phyloP scores from a whole-genome alignment of 2,797 vertebrate genomes.

The Brotula barbata region DNA sequence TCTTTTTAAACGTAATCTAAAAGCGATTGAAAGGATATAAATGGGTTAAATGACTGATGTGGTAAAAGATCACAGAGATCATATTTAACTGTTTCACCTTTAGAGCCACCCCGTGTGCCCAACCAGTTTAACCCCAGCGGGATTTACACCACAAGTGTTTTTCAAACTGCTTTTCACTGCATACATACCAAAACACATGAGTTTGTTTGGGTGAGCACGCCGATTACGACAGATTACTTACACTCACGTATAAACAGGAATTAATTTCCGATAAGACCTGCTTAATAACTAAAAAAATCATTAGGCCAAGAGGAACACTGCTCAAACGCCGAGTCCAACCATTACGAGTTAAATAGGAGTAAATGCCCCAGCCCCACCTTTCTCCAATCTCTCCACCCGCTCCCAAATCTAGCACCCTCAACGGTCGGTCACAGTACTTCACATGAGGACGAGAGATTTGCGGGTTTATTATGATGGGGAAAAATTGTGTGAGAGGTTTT shows the following conservation, averaged over 20 bases:
- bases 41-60: constrained; percentile 62
- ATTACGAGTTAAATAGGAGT: constrained; percentile 50
- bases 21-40: constrained; percentile 68
- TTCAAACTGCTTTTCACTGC: constrained; percentile 50
- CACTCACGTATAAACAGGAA: constrained; percentile 75
- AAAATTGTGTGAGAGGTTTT: constrained; percentile 34
- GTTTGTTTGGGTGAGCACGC: constrained; percentile 66
- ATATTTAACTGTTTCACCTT: constrained; percentile 68
- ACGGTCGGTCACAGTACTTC: constrained; percentile 47
- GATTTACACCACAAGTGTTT: constrained; percentile 69
- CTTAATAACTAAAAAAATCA: constrained; percentile 78
- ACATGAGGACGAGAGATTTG: constrained; percentile 61
- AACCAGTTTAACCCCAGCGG: constrained; percentile 61
- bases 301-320: constrained; percentile 57
- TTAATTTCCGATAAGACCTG: constrained; percentile 76
- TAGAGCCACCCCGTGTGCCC: constrained; percentile 36
- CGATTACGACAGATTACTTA: constrained; percentile 79
- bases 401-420: constrained; percentile 49
- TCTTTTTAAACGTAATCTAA: constrained; percentile 68
- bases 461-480: constrained; percentile 49
- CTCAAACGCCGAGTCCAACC: constrained; percentile 49
- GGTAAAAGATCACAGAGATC: constrained; percentile 62
- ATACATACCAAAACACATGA: constrained; percentile 46
- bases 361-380: constrained; percentile 47
- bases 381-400: constrained; percentile 34